A percentile compares a stretch with the other conserved stretches of the same genome.
Conservation (phyloP, 2,797 vertebrate genomes). For the Rhabdomys pumilio region DNA sequence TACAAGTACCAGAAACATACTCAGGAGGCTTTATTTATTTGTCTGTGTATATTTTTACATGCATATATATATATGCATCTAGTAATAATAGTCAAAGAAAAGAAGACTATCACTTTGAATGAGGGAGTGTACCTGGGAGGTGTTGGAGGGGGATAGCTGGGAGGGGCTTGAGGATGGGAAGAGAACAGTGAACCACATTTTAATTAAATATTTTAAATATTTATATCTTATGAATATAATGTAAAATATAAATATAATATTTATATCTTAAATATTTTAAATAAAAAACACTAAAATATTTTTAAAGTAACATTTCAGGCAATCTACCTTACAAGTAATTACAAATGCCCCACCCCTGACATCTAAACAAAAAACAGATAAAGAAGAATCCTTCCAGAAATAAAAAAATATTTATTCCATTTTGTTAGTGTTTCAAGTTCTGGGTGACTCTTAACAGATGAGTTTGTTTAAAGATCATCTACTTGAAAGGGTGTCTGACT, state of each 20-base stretch:
- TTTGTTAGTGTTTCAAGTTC: background rate
- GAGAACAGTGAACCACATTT: background rate
- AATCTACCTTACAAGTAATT: background rate
- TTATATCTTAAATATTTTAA: no score
- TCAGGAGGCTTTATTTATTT: background rate
- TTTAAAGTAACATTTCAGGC: background rate
- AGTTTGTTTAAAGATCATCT: constrained; percentile 71
- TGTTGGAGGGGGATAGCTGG: background rate
- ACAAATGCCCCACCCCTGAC: background rate
- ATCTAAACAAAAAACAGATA: background rate
- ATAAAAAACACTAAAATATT: background rate
- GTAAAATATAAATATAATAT: no score
- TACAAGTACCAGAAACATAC: background rate
- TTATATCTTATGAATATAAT: no score
- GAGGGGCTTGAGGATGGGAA: background rate
- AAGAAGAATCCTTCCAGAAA: background rate
- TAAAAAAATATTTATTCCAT: constrained; percentile 30
- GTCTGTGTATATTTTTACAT: no score
- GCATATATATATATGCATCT: no score
- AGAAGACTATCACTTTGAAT: background rate
- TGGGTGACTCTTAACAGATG: constrained; percentile 66
- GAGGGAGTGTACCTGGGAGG: background rate
- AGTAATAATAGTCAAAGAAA: background rate
- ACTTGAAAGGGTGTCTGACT: constrained; percentile 1
- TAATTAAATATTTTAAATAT: background rate